Percentiles rank a stretch among this genome's conserved stretches.
Conservation (phyloP, 2,888 invertebrate genomes). For the Drosophila atripex region DNA sequence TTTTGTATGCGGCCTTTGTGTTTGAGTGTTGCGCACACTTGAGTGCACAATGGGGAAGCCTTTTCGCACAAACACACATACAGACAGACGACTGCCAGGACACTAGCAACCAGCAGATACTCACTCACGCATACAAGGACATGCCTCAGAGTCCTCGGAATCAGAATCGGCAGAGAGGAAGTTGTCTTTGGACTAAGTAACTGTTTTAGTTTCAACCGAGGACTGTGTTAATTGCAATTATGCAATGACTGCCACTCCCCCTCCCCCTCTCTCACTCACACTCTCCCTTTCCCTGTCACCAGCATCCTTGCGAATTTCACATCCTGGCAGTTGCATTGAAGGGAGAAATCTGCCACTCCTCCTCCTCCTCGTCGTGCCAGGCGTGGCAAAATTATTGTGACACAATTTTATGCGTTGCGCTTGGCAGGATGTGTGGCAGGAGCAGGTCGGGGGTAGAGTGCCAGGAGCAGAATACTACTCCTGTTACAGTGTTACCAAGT, state of each 20-base stretch:
- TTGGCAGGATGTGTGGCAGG: slow-evolving; percentile 50
- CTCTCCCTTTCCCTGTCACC: slow-evolving; percentile 2
- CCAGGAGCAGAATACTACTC: background rate
- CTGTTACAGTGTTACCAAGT: slow-evolving; percentile 25
- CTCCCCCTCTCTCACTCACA: background rate
- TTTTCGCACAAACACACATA: slow-evolving; percentile 34
- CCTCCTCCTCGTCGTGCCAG: slow-evolving; percentile 50
- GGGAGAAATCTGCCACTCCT: too few relatives aligned
- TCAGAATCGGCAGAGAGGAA: slow-evolving; percentile 54
- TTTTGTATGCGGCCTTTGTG: slow-evolving; percentile 67
- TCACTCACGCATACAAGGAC: slow-evolving; percentile 12
- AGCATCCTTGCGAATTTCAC: slow-evolving; percentile 48
- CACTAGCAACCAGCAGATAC: slow-evolving; percentile 9
- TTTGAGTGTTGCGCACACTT: slow-evolving; percentile 70
- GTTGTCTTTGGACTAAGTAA: slow-evolving; percentile 63
- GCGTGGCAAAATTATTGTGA: slow-evolving; percentile 81
- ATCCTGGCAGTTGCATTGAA: slow-evolving; percentile 72
- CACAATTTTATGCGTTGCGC: slow-evolving; percentile 79
- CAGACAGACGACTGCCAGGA: background rate
- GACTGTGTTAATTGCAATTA: slow-evolving; percentile 76
- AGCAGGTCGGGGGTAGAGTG: background rate
- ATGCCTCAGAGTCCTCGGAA: slow-evolving; percentile 11
- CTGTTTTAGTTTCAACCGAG: slow-evolving; percentile 57
- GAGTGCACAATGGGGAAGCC: slow-evolving; percentile 64
- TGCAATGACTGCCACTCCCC: slow-evolving; percentile 57